These are phyloP conservation scores for Muscicapa striata DNA, from an alignment of 2,797 vertebrate species.

Conservation along the genomic window DNA sequence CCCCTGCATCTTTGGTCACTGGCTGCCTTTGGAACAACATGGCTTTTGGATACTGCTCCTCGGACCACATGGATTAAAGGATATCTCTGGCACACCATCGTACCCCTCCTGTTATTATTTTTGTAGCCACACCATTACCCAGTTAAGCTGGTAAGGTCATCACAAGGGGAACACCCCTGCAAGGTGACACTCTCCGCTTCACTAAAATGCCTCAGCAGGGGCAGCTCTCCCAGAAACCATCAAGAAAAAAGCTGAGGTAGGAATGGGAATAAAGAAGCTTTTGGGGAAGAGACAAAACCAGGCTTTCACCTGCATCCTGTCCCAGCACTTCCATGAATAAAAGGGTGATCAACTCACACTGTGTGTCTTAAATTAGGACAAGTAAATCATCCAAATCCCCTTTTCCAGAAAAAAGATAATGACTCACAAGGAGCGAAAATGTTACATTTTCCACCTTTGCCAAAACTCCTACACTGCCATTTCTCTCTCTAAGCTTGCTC, in stretches of 20 bases:
- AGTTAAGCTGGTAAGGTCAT: too few species aligned
- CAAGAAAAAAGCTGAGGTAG: not conserved
- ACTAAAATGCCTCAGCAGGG: not conserved
- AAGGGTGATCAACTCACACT: not conserved
- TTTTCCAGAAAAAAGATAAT: not conserved
- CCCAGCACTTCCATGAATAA: not conserved
- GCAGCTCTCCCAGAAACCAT: not conserved
- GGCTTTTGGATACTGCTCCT: too few species aligned
- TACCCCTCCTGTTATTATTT: too few species aligned
- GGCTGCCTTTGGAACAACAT: too few species aligned
- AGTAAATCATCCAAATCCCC: not conserved
- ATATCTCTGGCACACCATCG: too few species aligned
- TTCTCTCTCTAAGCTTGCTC: not conserved
- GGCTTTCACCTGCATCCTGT: not conserved
- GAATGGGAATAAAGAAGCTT: not conserved
- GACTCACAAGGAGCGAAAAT: not conserved
- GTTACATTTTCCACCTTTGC: not conserved
- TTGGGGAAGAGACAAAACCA: not conserved
- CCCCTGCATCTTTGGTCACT: too few species aligned
- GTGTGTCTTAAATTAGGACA: not conserved
- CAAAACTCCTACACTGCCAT: not conserved
- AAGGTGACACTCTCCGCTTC: not conserved
- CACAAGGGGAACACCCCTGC: too few species aligned
- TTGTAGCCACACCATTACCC: too few species aligned
- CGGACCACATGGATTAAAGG: too few species aligned